Evolutionary conservation across 2,113 vertebrate genomes (phyloP), one percentile per base, ranked within the genome.

Genomic region (Uria lomvia): DNA sequence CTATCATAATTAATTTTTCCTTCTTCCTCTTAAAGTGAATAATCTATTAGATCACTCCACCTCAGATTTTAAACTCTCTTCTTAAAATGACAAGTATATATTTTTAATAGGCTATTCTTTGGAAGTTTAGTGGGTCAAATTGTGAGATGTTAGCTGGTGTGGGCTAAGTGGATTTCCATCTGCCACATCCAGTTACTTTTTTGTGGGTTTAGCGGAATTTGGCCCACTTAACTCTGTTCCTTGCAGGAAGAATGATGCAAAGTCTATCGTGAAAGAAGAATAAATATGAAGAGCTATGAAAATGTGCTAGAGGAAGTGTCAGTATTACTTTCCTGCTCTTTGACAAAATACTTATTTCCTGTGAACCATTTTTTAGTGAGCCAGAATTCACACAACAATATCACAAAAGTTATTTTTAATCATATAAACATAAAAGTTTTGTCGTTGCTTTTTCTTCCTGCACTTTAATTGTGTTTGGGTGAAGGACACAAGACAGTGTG

Each of bases 1-100:
- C 71, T 92, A 49, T 95, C 55, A 38, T 86, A 63, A 88, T 93
- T 91, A 86, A 82, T 92, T 91, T 95, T 94, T 92, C 53, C 34
- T 95, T 94, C 23, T 85, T 87, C 63, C 76, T 2, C 27, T 79
- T 86, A 9, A 73, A 72, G 45, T 55, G 23, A 93, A 67, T 82
- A 92, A 68, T 86, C 67, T 67, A 73, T 24, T 94, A 95, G 67
- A 83, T 92, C 62, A 36, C 22, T 92, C 82, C 45, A 76, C 29
- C 53, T 92, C 60, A 67, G 6, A 66, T 20, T 89, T 94, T 12
- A 91, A 87, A 89, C 67, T 91, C 5, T 55, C 12, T 15, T 90
- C 59, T 73, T 84, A 79, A 90, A 96, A 92, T 42, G 34, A 32
- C 72, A 86, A 58, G 30, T 60, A 34, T 76, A 6, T 81, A 40